Conservation (phyloP, 2,888 invertebrate species). For the Amorpha juglandis region DNA sequence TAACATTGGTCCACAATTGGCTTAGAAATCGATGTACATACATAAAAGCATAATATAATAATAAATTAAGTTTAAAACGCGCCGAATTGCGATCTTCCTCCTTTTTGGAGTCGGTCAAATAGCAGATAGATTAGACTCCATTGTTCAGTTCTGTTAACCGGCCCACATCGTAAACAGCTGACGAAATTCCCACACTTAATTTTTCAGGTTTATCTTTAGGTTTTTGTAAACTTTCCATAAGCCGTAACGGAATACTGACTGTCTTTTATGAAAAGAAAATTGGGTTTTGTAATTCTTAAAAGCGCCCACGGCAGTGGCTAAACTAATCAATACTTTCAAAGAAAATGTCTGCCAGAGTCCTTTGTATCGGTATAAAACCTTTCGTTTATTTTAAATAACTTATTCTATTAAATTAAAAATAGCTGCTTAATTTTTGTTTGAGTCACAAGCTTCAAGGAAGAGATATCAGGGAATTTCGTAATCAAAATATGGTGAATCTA, state of each 20-base stretch:
- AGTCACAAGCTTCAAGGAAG: too few species aligned
- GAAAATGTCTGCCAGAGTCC: background rate
- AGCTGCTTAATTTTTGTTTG: background rate
- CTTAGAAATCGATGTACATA: too few species aligned
- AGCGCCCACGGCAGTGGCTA: background rate
- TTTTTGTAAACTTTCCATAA: background rate
- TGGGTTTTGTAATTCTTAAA: background rate
- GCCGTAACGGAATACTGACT: background rate
- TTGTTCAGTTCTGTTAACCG: conserved; percentile 11
- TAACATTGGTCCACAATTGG: too few species aligned
- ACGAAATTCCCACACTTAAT: conserved; percentile 2
- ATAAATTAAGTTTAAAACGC: too few species aligned
- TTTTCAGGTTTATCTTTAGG: conserved; percentile 1
- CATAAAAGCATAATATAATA: too few species aligned
- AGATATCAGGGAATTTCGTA: too few species aligned
- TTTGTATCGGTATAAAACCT: background rate
- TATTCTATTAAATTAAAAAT: too few species aligned
- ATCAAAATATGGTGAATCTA: too few species aligned
- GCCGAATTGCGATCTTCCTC: too few species aligned
- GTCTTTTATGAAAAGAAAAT: background rate
- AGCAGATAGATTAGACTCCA: conserved; percentile 8
- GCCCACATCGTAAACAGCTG: conserved; percentile 14
- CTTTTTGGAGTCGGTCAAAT: background rate
- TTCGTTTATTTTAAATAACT: background rate
- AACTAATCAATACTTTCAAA: conserved; percentile 10